Evolutionary conservation across 2,888 invertebrate species (phyloP).

Genomic region (Pseudococcus jackbeardsleyi): DNA sequence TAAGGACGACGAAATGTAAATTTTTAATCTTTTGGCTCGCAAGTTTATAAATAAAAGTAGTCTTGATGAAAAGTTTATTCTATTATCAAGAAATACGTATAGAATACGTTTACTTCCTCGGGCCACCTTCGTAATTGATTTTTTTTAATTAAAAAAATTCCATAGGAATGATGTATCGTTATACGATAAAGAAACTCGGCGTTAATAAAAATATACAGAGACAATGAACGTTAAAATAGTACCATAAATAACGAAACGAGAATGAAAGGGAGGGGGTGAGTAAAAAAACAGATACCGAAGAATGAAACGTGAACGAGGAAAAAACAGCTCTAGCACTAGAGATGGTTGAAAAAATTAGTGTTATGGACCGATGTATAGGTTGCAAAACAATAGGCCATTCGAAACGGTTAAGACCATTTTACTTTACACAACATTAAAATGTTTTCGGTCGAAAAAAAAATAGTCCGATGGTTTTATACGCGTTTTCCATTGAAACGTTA

Average conservation of each 20-base stretch:
- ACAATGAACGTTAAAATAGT: background rate
- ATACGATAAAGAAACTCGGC: background rate
- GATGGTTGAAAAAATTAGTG: slow-evolving; percentile 28
- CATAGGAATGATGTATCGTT: slow-evolving; percentile 13
- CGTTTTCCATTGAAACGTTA: slow-evolving; percentile 8
- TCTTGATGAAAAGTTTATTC: background rate
- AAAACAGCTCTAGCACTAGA: background rate
- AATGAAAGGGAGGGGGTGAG: background rate
- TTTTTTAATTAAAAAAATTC: slow-evolving; percentile 41
- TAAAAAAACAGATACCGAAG: background rate
- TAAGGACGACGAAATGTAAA: background rate
- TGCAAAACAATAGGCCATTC: slow-evolving; percentile 22
- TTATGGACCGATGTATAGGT: slow-evolving; percentile 29
- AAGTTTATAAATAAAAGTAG: background rate
- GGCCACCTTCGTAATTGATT: background rate
- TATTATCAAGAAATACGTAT: background rate
- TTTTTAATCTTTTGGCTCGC: background rate
- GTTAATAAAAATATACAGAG: background rate
- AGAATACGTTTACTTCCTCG: background rate
- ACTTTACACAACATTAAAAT: slow-evolving; percentile 38
- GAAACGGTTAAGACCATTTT: slow-evolving; percentile 26
- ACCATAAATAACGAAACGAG: background rate
- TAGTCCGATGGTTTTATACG: background rate
- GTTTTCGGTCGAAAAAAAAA: slow-evolving; percentile 19
- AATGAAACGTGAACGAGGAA: background rate